Percentiles rank a stretch among this genome's conserved stretches.
phyloP scores from a whole-genome alignment of 2,888 invertebrate species.

The Cephus pygmeus region DNA sequence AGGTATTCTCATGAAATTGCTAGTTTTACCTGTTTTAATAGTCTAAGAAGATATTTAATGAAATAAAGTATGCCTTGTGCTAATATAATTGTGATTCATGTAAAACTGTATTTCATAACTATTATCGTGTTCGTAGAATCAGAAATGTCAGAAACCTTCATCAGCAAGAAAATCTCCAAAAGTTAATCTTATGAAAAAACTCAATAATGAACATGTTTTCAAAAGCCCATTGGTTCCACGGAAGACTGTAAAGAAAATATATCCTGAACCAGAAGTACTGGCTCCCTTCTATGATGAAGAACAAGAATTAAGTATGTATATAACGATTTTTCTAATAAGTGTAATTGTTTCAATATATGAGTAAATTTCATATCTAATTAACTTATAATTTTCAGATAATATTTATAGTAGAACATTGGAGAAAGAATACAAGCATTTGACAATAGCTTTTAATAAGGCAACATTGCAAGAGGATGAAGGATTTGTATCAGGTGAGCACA shows the following conservation, averaged over 20 bases:
- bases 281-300: slow-evolving; percentile 32
- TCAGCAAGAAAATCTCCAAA: slow-evolving; percentile 20
- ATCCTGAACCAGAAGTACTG: slow-evolving; percentile 40
- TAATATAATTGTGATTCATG: too few relatives aligned
- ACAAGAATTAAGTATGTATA: slow-evolving; percentile 27
- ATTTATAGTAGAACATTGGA: slow-evolving; percentile 15
- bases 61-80: too few relatives aligned
- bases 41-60: too few relatives aligned
- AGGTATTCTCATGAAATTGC: background rate
- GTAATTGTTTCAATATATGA: background rate
- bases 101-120: too few relatives aligned
- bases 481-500: slow-evolving; percentile 41
- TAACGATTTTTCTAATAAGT: slow-evolving; percentile 6
- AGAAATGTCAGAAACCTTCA: background rate
- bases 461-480: slow-evolving; percentile 36
- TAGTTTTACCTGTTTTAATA: too few relatives aligned
- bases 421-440: background rate
- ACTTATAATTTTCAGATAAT: slow-evolving; percentile 12
- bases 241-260: slow-evolving; percentile 15
- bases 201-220: slow-evolving; percentile 28
- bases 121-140: background rate
- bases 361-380: slow-evolving; percentile 2
- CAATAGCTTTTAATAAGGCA: background rate
- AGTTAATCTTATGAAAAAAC: background rate
- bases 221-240: slow-evolving; percentile 37